Base-by-base conservation (phyloP, 2,888 invertebrate genomes). In the Pandemis corylana region DNA sequence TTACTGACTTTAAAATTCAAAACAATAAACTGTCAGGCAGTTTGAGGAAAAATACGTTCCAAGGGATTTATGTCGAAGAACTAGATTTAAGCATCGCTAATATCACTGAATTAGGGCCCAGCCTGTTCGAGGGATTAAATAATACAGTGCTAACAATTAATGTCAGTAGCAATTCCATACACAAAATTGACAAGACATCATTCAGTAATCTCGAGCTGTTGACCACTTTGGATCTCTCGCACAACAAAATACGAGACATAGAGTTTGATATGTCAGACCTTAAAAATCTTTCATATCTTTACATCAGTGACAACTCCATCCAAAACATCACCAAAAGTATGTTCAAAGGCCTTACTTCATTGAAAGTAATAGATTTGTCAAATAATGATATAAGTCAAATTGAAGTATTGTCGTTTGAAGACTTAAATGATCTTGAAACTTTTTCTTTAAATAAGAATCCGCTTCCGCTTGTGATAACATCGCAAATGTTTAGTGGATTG, bases 381-480 rank as follows among this genome's bases (percentile, higher is more conserved):
- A 63, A 63, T n/a, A 75, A 75, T 10, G 44, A 20, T 7, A 71
- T 75, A 0, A 36, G 56, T 4, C 66, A 67, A 6, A 46, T 75
- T 12, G 66, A 71, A 63, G 46, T 46, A 42, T 42, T 62, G 9
- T 71, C 71, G 1, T 75, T 75, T 63, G 67, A 53, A 41, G 41
- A 67, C 61, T 63, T 71, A 46, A 62, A 46, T 44, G 20, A 71
- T 20, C 7, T 75, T 12, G 65, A 63, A 53, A 36, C 41, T 20
- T 46, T 75, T 36, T 67, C 41, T 20, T 63, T 75, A 49, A 20
- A 67, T n/a, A 71, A 63, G 28, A 75, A 75, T 46, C 75, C 71
- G 3, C 46, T 75, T 13, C 66, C 62, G 7, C 44, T n/a, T 0
- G n/a, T 71, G 13, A 67, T 75, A 15, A 62, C 63, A 4, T 13